phyloP scores from a whole-genome alignment of 1,140 invertebrate genomes.

The Procambarus virginalis region DNA sequence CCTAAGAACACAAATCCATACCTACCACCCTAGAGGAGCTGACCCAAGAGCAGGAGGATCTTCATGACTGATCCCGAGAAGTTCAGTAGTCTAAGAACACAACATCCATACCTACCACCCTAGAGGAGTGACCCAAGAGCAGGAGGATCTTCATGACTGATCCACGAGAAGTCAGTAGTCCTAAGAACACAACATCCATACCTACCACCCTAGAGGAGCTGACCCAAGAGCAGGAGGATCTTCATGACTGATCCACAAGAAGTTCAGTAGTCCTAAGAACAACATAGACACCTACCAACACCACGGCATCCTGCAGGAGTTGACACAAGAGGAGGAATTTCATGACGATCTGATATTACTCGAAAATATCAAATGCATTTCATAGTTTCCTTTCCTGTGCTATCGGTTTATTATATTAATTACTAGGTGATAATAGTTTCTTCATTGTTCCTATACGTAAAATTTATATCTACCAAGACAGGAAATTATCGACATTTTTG shows the following conservation, averaged over 20 bases:
- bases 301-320: neutral
- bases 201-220: too few relatives aligned
- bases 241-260: too few relatives aligned
- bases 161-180: neutral
- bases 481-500: too few relatives aligned
- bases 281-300: constrained; percentile 2
- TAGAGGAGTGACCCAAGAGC: constrained; percentile 1
- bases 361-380: too few relatives aligned
- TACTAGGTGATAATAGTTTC: too few relatives aligned
- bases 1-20: constrained; percentile 8
- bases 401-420: too few relatives aligned
- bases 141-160: neutral
- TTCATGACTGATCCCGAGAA: too few relatives aligned
- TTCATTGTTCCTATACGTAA: too few relatives aligned
- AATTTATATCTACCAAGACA: too few relatives aligned
- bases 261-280: neutral
- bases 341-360: neutral
- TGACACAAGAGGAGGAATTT: neutral
- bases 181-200: constrained; percentile 7
- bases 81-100: too few relatives aligned
- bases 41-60: neutral
- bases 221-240: neutral
- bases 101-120: constrained; percentile 5
- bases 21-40: neutral
- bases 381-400: too few relatives aligned